Evolutionary conservation across 2,113 vertebrate genomes (phyloP).

Genomic region (Myodes glareolus): DNA sequence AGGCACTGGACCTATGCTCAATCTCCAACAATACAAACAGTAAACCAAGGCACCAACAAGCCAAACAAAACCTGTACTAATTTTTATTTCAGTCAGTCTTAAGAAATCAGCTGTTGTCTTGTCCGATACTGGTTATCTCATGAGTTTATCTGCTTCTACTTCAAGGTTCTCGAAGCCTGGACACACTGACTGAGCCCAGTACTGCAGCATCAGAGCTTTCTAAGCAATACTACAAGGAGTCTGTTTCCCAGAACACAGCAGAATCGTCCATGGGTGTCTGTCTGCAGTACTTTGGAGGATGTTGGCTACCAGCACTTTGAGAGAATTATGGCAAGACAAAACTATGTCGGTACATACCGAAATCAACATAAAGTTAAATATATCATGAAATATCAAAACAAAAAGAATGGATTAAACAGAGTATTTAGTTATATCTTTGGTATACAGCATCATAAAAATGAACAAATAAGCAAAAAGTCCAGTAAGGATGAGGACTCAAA

Average conservation of each 20-base stretch:
- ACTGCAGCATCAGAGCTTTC: background rate
- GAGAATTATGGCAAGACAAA: background rate
- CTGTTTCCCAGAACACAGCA: background rate
- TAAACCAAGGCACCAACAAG: background rate
- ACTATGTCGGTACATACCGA: background rate
- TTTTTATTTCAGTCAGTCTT: conserved; percentile 17
- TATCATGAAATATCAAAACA: background rate
- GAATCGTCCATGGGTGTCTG: background rate
- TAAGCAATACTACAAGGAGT: background rate
- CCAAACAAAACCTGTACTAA: background rate
- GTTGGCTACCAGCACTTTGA: background rate
- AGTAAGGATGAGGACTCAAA: background rate
- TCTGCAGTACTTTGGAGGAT: background rate
- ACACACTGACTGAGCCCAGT: background rate
- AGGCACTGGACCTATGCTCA: background rate
- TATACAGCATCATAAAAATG: background rate
- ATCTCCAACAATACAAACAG: no score
- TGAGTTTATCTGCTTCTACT: background rate
- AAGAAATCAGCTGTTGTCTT: conserved; percentile 2
- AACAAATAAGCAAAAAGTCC: background rate
- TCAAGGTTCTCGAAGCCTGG: background rate
- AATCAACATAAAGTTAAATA: background rate
- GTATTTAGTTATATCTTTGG: background rate
- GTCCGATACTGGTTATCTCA: background rate
- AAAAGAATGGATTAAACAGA: background rate